Base-by-base conservation (phyloP, 2,113 vertebrate species). In the Lasiurus cinereus region DNA sequence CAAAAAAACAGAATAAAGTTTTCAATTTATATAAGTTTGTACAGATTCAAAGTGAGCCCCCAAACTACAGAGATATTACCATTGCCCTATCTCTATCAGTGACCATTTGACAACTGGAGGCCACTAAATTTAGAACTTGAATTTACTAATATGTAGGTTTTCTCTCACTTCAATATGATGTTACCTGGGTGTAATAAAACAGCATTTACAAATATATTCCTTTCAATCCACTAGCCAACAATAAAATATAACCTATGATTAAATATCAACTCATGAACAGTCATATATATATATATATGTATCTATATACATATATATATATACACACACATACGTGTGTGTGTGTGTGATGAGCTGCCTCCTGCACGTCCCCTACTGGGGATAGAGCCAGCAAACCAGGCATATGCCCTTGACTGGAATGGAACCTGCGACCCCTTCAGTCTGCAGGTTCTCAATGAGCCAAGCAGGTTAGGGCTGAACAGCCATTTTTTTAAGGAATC, bases 61-160 rank as follows among this genome's bases (percentile, higher is more conserved):
- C 33, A 83, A 93, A 93, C 0, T 91, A 56, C 78, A 80, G 91
- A 76, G 91, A 8, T 93, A 62, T 33, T 93, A 80, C 1, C 4
- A 93, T 46, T 93, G 70, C 89, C 54, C 64, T 91, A 66, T 19
- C 43, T 96, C 83, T 6, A 64, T 39, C 54, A 95, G n/a, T 90
- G 48, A 94, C 59, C 83, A 91, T 93, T 19, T 87, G 87, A 96
- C 56, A 95, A 52, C 19, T 90, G 73, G 67, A 93, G n/a, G 39
- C 52, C 92, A 94, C 39, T 89, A 95, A 79, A 95, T 94, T 95
- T 84, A 91, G 62, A 93, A 92, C n/a, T 54, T 91, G 48, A 85
- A 95, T 91, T 92, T 92, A 96, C 62, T 88, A 88, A 87, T 54
- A 94, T n/a, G 43, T 54, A 86, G 27, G 39, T 21, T 83, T 21